Evolutionary conservation across 2,888 invertebrate species (phyloP).

Genomic region (Aricia artaxerxes): DNA sequence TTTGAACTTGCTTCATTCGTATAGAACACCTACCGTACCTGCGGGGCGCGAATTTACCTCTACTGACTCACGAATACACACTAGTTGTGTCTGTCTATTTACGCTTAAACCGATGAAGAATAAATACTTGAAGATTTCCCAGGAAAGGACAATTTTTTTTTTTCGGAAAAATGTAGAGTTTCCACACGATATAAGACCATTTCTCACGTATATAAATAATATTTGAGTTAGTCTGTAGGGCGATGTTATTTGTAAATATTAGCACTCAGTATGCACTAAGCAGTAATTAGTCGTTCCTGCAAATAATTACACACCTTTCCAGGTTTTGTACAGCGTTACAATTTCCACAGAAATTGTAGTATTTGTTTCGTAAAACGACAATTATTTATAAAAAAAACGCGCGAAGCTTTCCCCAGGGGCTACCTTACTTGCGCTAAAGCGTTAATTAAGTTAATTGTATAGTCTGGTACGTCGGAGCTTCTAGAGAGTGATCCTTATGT

Average conservation of each 20-base stretch:
- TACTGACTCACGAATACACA: neutral
- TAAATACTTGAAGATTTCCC: neutral
- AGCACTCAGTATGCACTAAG: neutral
- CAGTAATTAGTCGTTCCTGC: neutral
- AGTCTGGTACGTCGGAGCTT: neutral
- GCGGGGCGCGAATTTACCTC: neutral
- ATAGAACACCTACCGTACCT: neutral
- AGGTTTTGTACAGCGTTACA: neutral
- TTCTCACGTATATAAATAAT: neutral
- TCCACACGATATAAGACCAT: neutral
- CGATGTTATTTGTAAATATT: neutral
- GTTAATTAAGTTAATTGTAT: slow-evolving; percentile 31
- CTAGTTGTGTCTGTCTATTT: neutral
- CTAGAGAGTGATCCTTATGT: no score
- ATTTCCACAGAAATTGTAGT: neutral
- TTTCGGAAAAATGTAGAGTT: neutral
- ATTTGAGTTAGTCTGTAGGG: neutral
- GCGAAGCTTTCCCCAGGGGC: neutral
- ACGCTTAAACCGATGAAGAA: neutral
- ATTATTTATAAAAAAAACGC: slow-evolving; percentile 2
- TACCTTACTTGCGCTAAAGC: neutral
- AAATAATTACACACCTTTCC: neutral
- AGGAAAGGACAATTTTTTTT: neutral
- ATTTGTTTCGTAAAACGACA: neutral
- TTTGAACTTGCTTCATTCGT: neutral